These are phyloP conservation scores for Allobates femoralis DNA, from an alignment of 2,797 vertebrate species.

Conservation along the genomic window DNA sequence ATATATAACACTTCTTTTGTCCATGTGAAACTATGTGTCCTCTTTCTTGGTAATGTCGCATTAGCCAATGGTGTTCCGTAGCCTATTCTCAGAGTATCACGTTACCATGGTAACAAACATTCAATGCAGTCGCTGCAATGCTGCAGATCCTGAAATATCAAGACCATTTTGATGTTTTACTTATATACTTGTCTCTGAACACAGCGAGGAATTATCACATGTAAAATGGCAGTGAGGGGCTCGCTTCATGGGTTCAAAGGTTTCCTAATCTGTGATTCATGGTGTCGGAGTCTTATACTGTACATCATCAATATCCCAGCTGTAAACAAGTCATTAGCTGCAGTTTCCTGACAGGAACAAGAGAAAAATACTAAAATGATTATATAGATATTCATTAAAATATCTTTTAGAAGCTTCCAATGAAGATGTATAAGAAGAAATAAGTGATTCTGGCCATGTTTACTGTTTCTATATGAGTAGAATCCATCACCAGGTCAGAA, in stretches of 20 bases:
- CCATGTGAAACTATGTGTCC: neutral
- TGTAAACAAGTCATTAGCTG: neutral
- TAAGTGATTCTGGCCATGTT: too few relatives aligned
- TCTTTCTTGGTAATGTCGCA: conserved; percentile 25
- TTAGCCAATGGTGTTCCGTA: conserved; percentile 18
- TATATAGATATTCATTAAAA: too few relatives aligned
- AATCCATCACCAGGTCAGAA: too few relatives aligned
- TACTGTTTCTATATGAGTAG: too few relatives aligned
- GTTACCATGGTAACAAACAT: conserved; percentile 49
- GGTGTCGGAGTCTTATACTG: neutral
- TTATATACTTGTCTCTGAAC: conserved; percentile 26
- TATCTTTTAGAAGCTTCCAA: too few relatives aligned
- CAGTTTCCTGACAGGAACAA: neutral
- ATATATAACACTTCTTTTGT: neutral
- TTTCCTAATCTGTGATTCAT: neutral
- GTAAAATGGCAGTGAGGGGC: neutral
- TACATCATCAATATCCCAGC: neutral
- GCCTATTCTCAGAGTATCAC: conserved; percentile 43
- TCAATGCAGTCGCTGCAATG: conserved; percentile 25
- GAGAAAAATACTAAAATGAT: neutral
- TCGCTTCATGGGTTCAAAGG: neutral
- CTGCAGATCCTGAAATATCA: conserved; percentile 43
- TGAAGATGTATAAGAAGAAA: too few relatives aligned
- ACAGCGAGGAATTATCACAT: neutral
- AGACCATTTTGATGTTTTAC: conserved; percentile 39